phyloP scores from a whole-genome alignment of 2,797 vertebrate species.

The Botia kubotai region DNA sequence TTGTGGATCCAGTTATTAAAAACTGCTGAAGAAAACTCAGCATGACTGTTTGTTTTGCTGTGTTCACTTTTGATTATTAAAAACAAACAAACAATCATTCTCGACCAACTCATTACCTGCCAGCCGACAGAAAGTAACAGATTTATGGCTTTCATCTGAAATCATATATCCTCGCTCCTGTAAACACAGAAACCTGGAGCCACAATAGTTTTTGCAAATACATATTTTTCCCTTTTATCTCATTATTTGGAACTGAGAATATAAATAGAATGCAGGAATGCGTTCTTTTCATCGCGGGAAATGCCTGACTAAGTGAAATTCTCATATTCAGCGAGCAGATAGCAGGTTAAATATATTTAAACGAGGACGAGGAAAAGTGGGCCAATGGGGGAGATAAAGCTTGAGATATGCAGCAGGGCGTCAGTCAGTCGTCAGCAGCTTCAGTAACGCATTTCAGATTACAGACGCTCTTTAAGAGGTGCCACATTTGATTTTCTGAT shows the following conservation, averaged over 20 bases:
- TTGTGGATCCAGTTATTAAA: slow-evolving; percentile 32
- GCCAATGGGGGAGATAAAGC: slow-evolving; percentile 31
- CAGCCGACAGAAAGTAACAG: neutral
- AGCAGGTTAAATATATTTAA: slow-evolving; percentile 43
- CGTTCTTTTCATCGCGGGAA: neutral
- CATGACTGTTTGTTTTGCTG: slow-evolving; percentile 32
- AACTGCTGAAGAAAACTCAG: slow-evolving; percentile 8
- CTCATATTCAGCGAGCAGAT: slow-evolving; percentile 19
- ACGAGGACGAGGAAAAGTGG: slow-evolving; percentile 4
- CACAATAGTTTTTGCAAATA: neutral
- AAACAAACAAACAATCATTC: slow-evolving; percentile 11
- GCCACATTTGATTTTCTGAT: slow-evolving; percentile 58
- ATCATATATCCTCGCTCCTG: neutral
- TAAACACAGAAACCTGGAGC: neutral
- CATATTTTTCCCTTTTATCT: neutral
- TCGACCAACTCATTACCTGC: slow-evolving; percentile 23
- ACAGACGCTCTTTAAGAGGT: slow-evolving; percentile 44
- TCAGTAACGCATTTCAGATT: slow-evolving; percentile 54
- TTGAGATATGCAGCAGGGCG: slow-evolving; percentile 21
- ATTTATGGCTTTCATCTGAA: slow-evolving; percentile 27
- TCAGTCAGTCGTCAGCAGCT: slow-evolving; percentile 35
- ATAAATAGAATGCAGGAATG: slow-evolving; percentile 3
- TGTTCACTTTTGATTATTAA: slow-evolving; percentile 41
- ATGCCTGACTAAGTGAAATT: slow-evolving; percentile 27
- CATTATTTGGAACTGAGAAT: neutral